Evolutionary conservation across 2,113 vertebrate genomes (phyloP).

Genomic region (Scomber japonicus): DNA sequence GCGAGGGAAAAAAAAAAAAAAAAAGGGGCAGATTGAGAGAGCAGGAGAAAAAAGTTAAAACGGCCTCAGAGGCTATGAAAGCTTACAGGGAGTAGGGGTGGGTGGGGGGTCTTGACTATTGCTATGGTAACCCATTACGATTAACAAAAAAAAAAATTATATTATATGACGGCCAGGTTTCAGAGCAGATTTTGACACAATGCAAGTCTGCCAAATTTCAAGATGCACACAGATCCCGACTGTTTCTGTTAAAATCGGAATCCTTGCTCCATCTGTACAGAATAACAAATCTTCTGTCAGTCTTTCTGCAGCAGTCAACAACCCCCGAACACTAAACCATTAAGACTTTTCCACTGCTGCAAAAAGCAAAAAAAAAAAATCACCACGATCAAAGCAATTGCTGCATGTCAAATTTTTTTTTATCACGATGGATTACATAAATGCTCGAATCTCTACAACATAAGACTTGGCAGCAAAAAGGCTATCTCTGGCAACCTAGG

Average conservation of each 20-base stretch:
- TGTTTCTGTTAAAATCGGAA: constrained; percentile 29
- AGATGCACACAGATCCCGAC: constrained; percentile 29
- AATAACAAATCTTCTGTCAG: not conserved
- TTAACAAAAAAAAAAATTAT: constrained; percentile 38
- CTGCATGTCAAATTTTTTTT: not conserved
- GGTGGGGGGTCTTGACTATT: constrained; percentile 37
- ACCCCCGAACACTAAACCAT: not conserved
- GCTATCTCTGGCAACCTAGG: constrained; percentile 27
- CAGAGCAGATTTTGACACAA: constrained; percentile 59
- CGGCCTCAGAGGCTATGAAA: constrained; percentile 29
- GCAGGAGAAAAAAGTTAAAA: constrained; percentile 32
- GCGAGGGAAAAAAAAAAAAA: not conserved
- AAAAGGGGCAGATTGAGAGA: not conserved
- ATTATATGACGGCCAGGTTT: constrained; percentile 43
- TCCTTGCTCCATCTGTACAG: constrained; percentile 48
- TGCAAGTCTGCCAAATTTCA: constrained; percentile 34
- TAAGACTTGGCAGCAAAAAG: constrained; percentile 22
- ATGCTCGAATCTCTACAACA: constrained; percentile 10
- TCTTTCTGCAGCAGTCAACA: constrained; percentile 17
- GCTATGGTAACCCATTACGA: constrained; percentile 57
- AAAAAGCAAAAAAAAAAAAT: not conserved
- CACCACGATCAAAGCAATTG: not conserved
- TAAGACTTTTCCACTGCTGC: too few relatives aligned
- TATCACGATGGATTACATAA: not conserved
- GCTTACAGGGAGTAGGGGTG: not conserved